Base-by-base conservation (phyloP, 2,113 vertebrate species). In the Cheirogaleus medius region DNA sequence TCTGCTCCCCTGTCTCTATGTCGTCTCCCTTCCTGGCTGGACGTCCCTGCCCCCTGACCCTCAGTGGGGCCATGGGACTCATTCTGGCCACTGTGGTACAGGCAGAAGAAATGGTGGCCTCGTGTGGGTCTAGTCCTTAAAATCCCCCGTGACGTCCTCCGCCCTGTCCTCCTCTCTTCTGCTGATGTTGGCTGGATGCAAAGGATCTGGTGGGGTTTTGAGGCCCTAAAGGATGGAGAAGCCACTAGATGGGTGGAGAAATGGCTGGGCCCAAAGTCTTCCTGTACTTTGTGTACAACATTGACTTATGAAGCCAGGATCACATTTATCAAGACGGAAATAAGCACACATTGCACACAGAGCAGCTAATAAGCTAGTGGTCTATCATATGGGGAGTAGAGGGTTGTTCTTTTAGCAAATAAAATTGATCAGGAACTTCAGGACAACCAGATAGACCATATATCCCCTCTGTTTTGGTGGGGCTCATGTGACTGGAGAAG, bases 281-380 rank as follows among this genome's bases (percentile, higher is more conserved):
- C 56, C 42, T 1, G n/a, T 5, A 11, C 56, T 63, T 8, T 2
- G 47, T 6, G 13, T 8, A 20, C 18, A 18, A 39, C 9, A 11
- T 0, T 32, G 76, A 34, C 13, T 29, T 34, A 32, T 21, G 89
- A 76, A 74, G 47, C 52, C 64, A 54, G 14, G 69, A 3, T 13
- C 42, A 11, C 8, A 12, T 9, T 17, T 3, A 32, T 44, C 14
- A 2, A 29, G 78, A n/a, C 0, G 8, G 90, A 87, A 86, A 34
- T 14, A 52, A 29, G 3, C 7, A 5, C 34, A 1, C 1, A 9
- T 0, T 18, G 29, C 63, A 10, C 6, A 27, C 0, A 15, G 5
- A 27, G 54, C 6, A 44, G 63, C 15, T 32, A 32, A 58, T 12
- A 42, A 56, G 85, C 64, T 4, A 0, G 73, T 1, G 3, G 77